Evolutionary conservation across 2,113 vertebrate species (phyloP), one percentile per base, ranked within the genome.

Genomic region (Fregata magnificens): DNA sequence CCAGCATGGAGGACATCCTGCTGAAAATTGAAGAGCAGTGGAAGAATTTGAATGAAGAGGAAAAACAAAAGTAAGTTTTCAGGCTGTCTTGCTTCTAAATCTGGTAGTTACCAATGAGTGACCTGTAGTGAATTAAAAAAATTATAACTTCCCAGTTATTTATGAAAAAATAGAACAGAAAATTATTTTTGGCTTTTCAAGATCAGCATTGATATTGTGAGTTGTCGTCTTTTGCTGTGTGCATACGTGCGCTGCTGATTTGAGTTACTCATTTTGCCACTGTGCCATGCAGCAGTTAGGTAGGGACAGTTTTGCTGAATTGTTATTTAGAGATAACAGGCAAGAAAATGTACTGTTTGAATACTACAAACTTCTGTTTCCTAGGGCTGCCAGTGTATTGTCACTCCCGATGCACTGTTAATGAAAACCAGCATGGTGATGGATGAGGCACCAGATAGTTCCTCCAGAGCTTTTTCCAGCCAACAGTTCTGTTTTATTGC

Each of bases 51-150:
- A 97, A 90, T 95, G 98, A 99, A 98, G 98, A 99, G 86, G 99
- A 98, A 71, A 99, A 98, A 96, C 97, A 98, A 85, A 99, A 99
- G 99, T 99, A 99, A 99, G 99, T 99, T 96, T 98, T 98, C 97
- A 98, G 98, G 98, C 96, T 95, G 55, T 96, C 96, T 98, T 97
- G 96, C 93, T 96, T 82, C 59, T 96, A 65, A 95, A 71, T 77
- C 66, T 91, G 79, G 81, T 89, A 97, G 77, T 98, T 99, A 98
- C 97, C 98, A 97, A 95, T 97, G 95, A 98, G 96, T 98, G 96
- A 98, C 97, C 97, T 96, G 98, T 59, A 95, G 77, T 77, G 70
- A 96, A 89, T 79, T 82, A 20, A 49, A 72, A 80, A 92, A 97
- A 87, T 11, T 76, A 1, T 42, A 47, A 86, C 70, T 78, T 97